A percentile compares a stretch with the other conserved stretches of the same genome.
Conservation (phyloP, 2,888 invertebrate genomes). For the Zele albiditarsus region DNA sequence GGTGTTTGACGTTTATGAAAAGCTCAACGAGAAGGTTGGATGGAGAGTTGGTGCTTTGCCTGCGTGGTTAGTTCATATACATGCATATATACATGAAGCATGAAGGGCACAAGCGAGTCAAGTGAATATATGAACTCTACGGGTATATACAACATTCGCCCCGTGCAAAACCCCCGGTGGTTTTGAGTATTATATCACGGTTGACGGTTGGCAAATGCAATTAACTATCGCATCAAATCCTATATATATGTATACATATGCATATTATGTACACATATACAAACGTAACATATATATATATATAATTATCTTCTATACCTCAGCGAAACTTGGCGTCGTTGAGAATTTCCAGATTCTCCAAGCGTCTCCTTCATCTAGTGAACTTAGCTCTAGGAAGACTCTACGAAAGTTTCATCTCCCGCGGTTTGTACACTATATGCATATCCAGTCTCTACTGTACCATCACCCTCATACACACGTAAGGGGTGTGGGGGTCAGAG, state of each 20-base stretch:
- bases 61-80: background rate
- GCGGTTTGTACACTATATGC: slow-evolving; percentile 19
- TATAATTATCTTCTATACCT: slow-evolving; percentile 17
- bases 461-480: no score
- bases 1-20: slow-evolving; percentile 23
- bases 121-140: slow-evolving; percentile 19
- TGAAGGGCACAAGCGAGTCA: slow-evolving; percentile 10
- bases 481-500: background rate
- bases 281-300: background rate
- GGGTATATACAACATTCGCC: slow-evolving; percentile 22
- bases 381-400: slow-evolving; percentile 21
- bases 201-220: slow-evolving; percentile 52
- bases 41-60: no score
- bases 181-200: slow-evolving; percentile 31
- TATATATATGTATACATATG: background rate
- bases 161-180: slow-evolving; percentile 20
- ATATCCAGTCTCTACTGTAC: background rate
- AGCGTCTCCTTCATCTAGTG: slow-evolving; percentile 20
- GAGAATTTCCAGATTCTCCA: slow-evolving; percentile 28
- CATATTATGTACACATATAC: background rate
- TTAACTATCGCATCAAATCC: slow-evolving; percentile 48
- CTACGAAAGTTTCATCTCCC: slow-evolving; percentile 22
- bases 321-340: slow-evolving; percentile 30
- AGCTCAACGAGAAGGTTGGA: slow-evolving; percentile 18
- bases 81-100: background rate